Percentiles rank a stretch among this genome's conserved stretches.
phyloP scores from a whole-genome alignment of 2,797 vertebrate genomes.

The Tokudaia muenninki region DNA sequence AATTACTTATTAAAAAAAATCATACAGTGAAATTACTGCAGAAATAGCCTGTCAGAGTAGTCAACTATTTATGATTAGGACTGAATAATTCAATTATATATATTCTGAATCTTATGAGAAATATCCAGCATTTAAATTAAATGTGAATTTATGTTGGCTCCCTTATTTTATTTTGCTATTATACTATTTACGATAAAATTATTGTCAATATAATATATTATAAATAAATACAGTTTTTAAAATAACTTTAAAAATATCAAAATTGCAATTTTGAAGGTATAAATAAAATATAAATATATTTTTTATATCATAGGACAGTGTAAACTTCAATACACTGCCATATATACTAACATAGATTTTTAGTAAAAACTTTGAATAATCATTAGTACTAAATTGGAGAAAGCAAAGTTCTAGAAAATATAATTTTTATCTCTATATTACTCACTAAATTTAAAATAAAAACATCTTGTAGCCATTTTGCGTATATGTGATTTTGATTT shows the following conservation, averaged over 20 bases:
- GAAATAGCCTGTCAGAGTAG: neutral
- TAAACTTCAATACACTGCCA: neutral
- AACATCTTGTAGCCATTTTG: neutral
- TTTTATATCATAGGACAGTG: neutral
- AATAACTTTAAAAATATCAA: neutral
- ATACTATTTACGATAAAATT: neutral
- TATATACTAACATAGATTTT: neutral
- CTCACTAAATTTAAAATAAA: slow-evolving; percentile 17
- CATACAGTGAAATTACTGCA: neutral
- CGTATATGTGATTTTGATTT: neutral
- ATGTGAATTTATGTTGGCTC: slow-evolving; percentile 2
- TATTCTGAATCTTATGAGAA: neutral
- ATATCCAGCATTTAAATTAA: neutral
- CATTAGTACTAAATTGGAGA: neutral
- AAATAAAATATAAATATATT: neutral
- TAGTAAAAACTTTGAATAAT: neutral
- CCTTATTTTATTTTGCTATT: neutral
- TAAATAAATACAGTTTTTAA: neutral
- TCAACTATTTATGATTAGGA: neutral
- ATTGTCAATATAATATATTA: neutral
- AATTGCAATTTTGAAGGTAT: neutral
- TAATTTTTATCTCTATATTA: neutral
- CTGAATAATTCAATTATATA: slow-evolving; percentile 15
- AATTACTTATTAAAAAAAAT: neutral
- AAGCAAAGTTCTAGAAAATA: neutral